Evolutionary conservation across 2,888 invertebrate species (phyloP).

Genomic region (Doris montereyensis): DNA sequence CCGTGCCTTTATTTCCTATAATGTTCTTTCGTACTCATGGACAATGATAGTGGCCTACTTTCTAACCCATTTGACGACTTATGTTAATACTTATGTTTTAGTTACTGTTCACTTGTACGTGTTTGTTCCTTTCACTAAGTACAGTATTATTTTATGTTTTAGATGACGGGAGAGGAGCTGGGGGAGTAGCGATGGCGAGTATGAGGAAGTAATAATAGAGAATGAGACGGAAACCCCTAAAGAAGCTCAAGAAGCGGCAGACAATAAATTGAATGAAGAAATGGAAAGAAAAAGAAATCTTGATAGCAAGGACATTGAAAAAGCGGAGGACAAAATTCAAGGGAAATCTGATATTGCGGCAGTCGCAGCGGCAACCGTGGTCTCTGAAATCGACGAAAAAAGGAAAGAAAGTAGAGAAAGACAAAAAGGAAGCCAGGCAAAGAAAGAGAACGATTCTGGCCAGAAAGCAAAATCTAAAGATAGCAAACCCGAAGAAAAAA

Average conservation of each 20-base stretch:
- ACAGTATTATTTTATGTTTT: background rate
- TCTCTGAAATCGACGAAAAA: too few species aligned
- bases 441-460: background rate
- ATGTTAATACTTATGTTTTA: too few species aligned
- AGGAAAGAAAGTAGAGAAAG: background rate
- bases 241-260: background rate
- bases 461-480: background rate
- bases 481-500: background rate
- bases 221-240: too few species aligned
- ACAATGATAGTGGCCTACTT: too few species aligned
- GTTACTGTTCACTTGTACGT: too few species aligned
- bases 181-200: slow-evolving; percentile 5
- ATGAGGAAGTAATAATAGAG: background rate
- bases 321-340: background rate
- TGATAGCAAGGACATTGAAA: background rate
- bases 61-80: too few species aligned
- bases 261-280: background rate
- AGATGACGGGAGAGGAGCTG: slow-evolving; percentile 1
- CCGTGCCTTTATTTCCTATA: too few species aligned
- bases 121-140: too few species aligned
- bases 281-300: background rate
- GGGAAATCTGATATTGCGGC: background rate
- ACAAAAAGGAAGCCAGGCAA: too few species aligned
- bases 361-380: background rate
- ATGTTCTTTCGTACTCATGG: too few species aligned